Percentiles rank a stretch among this genome's conserved stretches.
Conservation (phyloP, 2,888 invertebrate genomes). For the Ephialtes manifestator region DNA sequence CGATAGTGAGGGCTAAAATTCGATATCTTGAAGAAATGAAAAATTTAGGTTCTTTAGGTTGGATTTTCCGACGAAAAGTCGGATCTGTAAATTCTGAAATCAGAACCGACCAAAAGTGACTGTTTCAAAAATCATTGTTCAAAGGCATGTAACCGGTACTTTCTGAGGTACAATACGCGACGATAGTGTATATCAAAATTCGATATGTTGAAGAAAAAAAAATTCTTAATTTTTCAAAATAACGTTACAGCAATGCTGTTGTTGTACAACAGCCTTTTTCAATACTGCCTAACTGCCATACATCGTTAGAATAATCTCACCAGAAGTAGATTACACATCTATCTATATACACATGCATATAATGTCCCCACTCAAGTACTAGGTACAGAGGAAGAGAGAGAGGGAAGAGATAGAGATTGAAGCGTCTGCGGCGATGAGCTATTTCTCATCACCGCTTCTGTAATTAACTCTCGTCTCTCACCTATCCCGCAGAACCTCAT, state of each 20-base stretch:
- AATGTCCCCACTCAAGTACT: slow-evolving; percentile 17
- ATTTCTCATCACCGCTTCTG: slow-evolving; percentile 67
- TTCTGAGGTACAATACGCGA: too few relatives aligned
- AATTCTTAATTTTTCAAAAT: too few relatives aligned
- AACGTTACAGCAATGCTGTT: not conserved
- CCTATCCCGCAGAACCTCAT: slow-evolving; percentile 44
- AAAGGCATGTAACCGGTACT: too few relatives aligned
- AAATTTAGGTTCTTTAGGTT: too few relatives aligned
- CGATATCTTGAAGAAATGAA: too few relatives aligned
- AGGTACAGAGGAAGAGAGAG: not conserved
- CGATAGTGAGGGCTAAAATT: too few relatives aligned
- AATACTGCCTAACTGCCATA: slow-evolving; percentile 19
- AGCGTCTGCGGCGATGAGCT: slow-evolving; percentile 60
- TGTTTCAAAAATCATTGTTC: too few relatives aligned
- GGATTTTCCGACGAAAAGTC: too few relatives aligned
- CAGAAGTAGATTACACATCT: slow-evolving; percentile 22
- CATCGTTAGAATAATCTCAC: slow-evolving; percentile 32
- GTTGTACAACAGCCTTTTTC: not conserved
- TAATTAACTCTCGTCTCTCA: slow-evolving; percentile 67
- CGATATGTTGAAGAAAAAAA: too few relatives aligned
- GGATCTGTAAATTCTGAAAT: too few relatives aligned
- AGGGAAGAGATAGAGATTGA: slow-evolving; percentile 41
- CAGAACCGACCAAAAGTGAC: too few relatives aligned
- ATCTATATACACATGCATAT: slow-evolving; percentile 27
- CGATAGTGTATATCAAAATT: too few relatives aligned